phyloP scores from a whole-genome alignment of 1,140 invertebrate genomes.

The Drosophila melanogaster region Release_6_plus_ISO1_MT NT_033779.5:11428001-11428500 shows the following conservation, averaged over 20 bases:
- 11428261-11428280: conserved; percentile 78
- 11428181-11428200: conserved; percentile 58
- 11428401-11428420: conserved; percentile 27
- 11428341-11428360: conserved; percentile 59
- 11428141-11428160: conserved; percentile 24
- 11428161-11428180: conserved; percentile 65
- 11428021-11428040: conserved; percentile 40
- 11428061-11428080: conserved; percentile 67
- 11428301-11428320: conserved; percentile 79
- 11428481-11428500: conserved; percentile 78
- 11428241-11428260: conserved; percentile 35
- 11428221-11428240: conserved; percentile 12
- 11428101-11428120: not conserved
- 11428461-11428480: conserved; percentile 82
- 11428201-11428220: conserved; percentile 5
- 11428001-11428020: conserved; percentile 73
- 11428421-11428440: conserved; percentile 70
- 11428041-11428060: conserved; percentile 76
- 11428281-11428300: conserved; percentile 77
- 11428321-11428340: conserved; percentile 26
- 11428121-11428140: not conserved
- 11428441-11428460: conserved; percentile 80
- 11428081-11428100: conserved; percentile 31
- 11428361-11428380: conserved; percentile 26
- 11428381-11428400: not conserved